Evolutionary conservation across 2,113 vertebrate genomes (phyloP), one percentile per base, ranked within the genome.

Genomic region (Notothenia coriiceps): DNA sequence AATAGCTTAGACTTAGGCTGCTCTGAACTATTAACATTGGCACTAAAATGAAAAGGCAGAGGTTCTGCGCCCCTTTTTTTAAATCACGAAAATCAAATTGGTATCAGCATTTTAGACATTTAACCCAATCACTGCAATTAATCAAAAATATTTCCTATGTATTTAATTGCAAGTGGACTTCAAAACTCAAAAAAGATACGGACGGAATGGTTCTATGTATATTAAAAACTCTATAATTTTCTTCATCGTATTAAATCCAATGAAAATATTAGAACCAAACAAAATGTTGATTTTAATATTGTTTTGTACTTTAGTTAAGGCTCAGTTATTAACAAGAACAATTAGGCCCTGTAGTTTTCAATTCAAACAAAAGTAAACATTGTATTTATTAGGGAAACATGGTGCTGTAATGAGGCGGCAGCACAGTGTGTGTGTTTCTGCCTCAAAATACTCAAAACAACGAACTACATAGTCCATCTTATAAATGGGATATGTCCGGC

Each of bases 61-160:
- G 29, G 33, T 18, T 11, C 17, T 4, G 2, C 18, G 51, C 12
- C 20, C 29, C 29, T 29, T 29, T 29, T 29, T 29, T 29, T 29
- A 29, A 29, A 29, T 29, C 3, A 29, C 29, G 12, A 12, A 46
- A n/a, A 18, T 40, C 10, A 52, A 51, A 63, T 47, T 64, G 25
- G 17, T 56, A 17, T 44, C 20, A 72, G 52, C 44, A 55, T 63
- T 57, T 44, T 56, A 1, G 17, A 74, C 61, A 9, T 40, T 73
- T 51, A 29, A 44, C 51, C 43, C 10, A 22, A 6, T 52, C 33
- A 46, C 6, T 46, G 49, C 9, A 29, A 29, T 29, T 29, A 29
- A 29, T 29, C 29, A 29, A 29, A 4, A 3, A 29, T 29, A 0
- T 29, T 29, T 29, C 29, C 3, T 29, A 29, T 29, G 29, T 29